Conservation (phyloP, 1,140 invertebrate genomes). For the Eufriesea mexicana region DNA sequence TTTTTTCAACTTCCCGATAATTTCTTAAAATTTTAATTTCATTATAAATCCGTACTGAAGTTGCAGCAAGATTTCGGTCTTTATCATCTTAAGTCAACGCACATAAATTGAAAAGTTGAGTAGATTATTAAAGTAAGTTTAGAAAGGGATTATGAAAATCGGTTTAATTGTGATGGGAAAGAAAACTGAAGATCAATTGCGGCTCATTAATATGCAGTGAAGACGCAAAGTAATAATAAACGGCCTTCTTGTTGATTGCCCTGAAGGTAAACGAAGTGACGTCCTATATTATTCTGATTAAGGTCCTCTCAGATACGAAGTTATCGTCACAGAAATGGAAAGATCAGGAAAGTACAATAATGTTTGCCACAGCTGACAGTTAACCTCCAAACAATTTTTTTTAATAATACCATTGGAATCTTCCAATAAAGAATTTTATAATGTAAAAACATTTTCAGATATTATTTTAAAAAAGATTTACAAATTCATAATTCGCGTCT, state of each 20-base stretch:
- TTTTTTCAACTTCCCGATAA: too few relatives aligned
- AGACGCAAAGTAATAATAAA: slow-evolving; percentile 22
- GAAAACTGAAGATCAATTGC: slow-evolving; percentile 8
- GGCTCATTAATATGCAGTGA: slow-evolving; percentile 1
- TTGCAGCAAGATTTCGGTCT: too few relatives aligned
- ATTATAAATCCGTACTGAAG: not conserved
- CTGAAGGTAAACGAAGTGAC: slow-evolving; percentile 12
- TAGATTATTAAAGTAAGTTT: not conserved
- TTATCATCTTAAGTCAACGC: not conserved
- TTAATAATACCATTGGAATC: not conserved
- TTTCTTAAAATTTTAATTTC: not conserved
- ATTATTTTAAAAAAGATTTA: too few relatives aligned
- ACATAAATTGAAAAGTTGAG: slow-evolving; percentile 1
- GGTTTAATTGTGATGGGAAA: slow-evolving; percentile 15
- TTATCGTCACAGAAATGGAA: not conserved
- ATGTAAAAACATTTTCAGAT: too few relatives aligned
- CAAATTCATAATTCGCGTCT: too few relatives aligned
- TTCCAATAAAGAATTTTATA: not conserved
- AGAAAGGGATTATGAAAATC: slow-evolving; percentile 17
- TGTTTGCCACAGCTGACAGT: not conserved
- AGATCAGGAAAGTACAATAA: not conserved
- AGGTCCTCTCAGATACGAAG: not conserved
- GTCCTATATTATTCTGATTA: not conserved
- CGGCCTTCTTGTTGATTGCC: not conserved
- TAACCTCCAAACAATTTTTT: not conserved